Percentiles rank a stretch among this genome's conserved stretches.
phyloP scores from a whole-genome alignment of 2,113 vertebrate genomes.

The Oryzias melastigma region DNA sequence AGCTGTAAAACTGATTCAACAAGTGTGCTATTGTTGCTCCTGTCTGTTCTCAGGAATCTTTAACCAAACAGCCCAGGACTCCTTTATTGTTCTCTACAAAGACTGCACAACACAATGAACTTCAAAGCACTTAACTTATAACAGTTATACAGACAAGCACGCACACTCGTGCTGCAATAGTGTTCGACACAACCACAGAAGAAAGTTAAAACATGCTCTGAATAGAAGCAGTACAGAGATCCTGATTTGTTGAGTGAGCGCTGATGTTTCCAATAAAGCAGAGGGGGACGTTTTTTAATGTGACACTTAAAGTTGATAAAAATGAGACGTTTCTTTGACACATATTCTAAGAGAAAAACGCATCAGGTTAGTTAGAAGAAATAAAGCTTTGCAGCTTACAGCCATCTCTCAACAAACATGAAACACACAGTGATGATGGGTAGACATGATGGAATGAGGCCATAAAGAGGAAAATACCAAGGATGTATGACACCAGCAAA shows the following conservation, averaged over 20 bases:
- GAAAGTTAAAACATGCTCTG: slow-evolving; percentile 36
- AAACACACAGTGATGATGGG: not conserved
- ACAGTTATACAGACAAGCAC: slow-evolving; percentile 20
- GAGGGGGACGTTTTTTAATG: slow-evolving; percentile 50
- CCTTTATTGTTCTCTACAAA: slow-evolving; percentile 51
- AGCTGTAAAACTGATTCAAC: slow-evolving; percentile 32
- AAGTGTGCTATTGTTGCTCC: slow-evolving; percentile 53
- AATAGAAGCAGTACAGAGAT: slow-evolving; percentile 52
- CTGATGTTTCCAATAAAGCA: slow-evolving; percentile 39
- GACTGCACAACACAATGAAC: slow-evolving; percentile 52
- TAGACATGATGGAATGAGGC: slow-evolving; percentile 24
- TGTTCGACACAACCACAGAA: slow-evolving; percentile 24
- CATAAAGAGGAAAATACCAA: slow-evolving; percentile 48
- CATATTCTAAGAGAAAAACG: slow-evolving; percentile 23
- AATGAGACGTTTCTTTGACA: slow-evolving; percentile 26
- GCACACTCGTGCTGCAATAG: slow-evolving; percentile 6
- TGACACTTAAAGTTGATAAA: slow-evolving; percentile 35
- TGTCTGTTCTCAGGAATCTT: slow-evolving; percentile 50
- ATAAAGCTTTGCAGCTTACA: slow-evolving; percentile 42
- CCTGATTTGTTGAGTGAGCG: slow-evolving; percentile 61
- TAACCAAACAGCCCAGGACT: slow-evolving; percentile 41
- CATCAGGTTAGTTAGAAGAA: slow-evolving; percentile 46
- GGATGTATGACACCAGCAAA: slow-evolving; percentile 22
- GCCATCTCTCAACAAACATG: slow-evolving; percentile 11
- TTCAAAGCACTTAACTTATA: slow-evolving; percentile 61